A percentile compares a stretch with the other conserved stretches of the same genome.
phyloP scores from a whole-genome alignment of 1,140 invertebrate genomes.

The Wiebesia pumilae region DNA sequence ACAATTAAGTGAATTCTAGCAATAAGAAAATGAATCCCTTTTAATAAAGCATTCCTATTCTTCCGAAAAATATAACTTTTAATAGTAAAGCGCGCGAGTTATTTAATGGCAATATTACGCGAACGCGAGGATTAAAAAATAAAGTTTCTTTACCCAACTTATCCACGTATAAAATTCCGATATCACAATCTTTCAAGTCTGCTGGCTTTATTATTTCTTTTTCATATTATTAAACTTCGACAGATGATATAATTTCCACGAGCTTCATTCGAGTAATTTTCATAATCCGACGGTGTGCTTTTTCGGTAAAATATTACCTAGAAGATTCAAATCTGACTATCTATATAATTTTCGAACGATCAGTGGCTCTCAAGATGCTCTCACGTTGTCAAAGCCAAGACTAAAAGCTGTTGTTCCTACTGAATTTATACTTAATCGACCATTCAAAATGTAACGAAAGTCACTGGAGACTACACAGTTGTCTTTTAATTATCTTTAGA shows the following conservation, averaged over 20 bases:
- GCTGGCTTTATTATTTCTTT: not conserved
- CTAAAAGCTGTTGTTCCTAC: not conserved
- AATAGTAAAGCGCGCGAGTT: too few species aligned
- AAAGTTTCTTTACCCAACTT: not conserved
- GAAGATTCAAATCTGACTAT: not conserved
- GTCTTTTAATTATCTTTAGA: not conserved
- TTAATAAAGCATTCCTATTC: too few species aligned
- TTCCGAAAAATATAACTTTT: too few species aligned
- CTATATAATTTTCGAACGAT: conserved; percentile 15
- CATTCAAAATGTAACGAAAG: not conserved
- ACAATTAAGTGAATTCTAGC: not conserved
- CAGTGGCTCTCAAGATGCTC: not conserved
- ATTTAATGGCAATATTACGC: not conserved
- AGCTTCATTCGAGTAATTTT: not conserved
- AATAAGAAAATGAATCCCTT: too few species aligned
- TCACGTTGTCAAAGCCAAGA: not conserved
- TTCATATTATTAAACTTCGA: not conserved
- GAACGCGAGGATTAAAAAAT: not conserved
- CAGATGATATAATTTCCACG: not conserved
- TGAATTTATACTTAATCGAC: not conserved
- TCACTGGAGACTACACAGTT: not conserved
- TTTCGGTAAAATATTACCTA: not conserved
- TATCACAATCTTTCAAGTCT: not conserved
- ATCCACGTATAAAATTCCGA: not conserved
- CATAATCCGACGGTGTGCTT: not conserved